Conservation (phyloP, 2,113 vertebrate species). For the Pontoporia blainvillei region DNA sequence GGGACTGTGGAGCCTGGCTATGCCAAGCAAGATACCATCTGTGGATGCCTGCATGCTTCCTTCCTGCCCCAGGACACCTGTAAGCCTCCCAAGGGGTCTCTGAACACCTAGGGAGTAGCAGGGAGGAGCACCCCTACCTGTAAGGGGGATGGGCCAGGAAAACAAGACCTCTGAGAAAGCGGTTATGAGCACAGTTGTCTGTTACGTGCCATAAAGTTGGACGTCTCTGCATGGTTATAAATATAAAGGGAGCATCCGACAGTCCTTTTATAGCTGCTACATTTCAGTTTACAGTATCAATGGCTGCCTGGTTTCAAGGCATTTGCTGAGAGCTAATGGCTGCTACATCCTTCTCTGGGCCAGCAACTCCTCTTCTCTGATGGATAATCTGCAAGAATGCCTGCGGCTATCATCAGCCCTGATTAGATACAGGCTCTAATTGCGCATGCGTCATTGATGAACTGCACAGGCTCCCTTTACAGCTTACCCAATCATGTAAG, state of each 20-base stretch:
- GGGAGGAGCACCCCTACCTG: background rate
- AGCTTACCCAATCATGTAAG: background rate
- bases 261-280: background rate
- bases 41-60: background rate
- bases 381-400: background rate
- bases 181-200: background rate
- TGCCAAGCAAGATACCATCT: background rate
- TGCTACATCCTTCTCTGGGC: background rate
- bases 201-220: background rate
- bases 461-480: background rate
- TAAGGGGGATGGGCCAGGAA: background rate
- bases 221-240: background rate
- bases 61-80: background rate
- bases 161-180: background rate
- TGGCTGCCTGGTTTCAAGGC: background rate
- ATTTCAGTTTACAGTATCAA: background rate
- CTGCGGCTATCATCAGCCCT: background rate
- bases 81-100: background rate
- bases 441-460: background rate
- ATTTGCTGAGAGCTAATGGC: background rate
- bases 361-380: background rate
- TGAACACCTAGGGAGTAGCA: background rate
- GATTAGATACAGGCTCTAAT: background rate
- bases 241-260: background rate
- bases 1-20: background rate